Base-by-base conservation (phyloP, 2,888 invertebrate genomes). In the Drosophila algonquin region DNA sequence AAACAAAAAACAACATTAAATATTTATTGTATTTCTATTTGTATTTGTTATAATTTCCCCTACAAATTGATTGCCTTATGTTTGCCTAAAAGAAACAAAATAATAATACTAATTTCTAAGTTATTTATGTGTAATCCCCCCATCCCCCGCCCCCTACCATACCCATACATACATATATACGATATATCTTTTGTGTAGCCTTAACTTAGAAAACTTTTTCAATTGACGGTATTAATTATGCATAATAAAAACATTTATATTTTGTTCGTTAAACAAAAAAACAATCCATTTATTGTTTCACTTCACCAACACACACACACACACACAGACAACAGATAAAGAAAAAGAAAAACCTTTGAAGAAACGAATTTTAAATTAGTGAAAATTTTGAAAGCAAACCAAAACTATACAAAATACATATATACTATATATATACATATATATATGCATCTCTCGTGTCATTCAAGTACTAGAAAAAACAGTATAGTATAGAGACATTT, bases 341-440 rank as follows among this genome's bases (percentile, higher is more conserved):
- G 3, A 21, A 21, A 21, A 21, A 21, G 21, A 64, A 45, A 67
- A 56, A 90, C 89, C 87, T 82, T 88, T 85, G 88, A 87, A 82
- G 89, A 90, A 91, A 91, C 91, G 91, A 91, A 91, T 91, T 91
- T 91, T 91, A 81, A 91, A 91, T 90, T 92, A 92, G 92, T 80
- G 81, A 89, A 90, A 80, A 81, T 86, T 86, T 90, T 90, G 67
- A 81, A 81, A 68, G 54, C 76, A 85, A 75, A 78, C 73, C 78
- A 63, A 68, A 58, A 69, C 69, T 68, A 60, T 83, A 80, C 70
- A 85, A 56, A 74, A 54, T 59, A 53, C 32, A 58, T 58, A 75
- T 51, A 59, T 46, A 65, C 54, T 35, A 62, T 45, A 68, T 56
- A 74, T 35, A 62, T 45, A 68, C 51, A 74, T 44, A 45, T 27